Conservation (phyloP, 2,113 vertebrate species). For the Phaethon lepturus region DNA sequence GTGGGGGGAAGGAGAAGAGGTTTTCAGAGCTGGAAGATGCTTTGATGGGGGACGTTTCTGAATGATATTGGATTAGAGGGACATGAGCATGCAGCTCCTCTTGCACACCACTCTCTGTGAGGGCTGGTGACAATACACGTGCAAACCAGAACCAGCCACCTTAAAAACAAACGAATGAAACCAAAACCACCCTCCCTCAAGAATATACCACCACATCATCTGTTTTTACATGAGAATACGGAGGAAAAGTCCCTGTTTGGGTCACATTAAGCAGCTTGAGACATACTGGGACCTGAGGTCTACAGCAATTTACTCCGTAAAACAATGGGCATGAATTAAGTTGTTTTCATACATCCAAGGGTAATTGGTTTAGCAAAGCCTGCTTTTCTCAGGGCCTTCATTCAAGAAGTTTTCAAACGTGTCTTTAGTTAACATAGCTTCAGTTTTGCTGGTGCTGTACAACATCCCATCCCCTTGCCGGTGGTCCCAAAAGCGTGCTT, state of each 20-base stretch:
- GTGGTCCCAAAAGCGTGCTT: not conserved
- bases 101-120: fast-evolving
- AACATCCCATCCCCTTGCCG: not conserved
- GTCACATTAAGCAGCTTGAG: not conserved
- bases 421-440: not conserved
- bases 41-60: fast-evolving
- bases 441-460: not conserved
- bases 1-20: not conserved
- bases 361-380: not conserved
- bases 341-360: not conserved
- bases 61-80: not conserved
- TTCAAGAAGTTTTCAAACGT: not conserved
- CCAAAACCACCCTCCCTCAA: not conserved
- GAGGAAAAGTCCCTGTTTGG: not conserved
- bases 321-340: not conserved
- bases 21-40: not conserved
- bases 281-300: not conserved
- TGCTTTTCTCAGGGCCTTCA: not conserved
- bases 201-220: not conserved
- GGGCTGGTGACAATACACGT: not conserved
- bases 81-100: fast-evolving
- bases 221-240: not conserved
- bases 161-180: not conserved
- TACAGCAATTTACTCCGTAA: not conserved
- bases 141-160: not conserved